These are phyloP conservation scores for Cirrhinus mrigala DNA, from an alignment of 2,797 vertebrate species.

Conservation along the genomic window DNA sequence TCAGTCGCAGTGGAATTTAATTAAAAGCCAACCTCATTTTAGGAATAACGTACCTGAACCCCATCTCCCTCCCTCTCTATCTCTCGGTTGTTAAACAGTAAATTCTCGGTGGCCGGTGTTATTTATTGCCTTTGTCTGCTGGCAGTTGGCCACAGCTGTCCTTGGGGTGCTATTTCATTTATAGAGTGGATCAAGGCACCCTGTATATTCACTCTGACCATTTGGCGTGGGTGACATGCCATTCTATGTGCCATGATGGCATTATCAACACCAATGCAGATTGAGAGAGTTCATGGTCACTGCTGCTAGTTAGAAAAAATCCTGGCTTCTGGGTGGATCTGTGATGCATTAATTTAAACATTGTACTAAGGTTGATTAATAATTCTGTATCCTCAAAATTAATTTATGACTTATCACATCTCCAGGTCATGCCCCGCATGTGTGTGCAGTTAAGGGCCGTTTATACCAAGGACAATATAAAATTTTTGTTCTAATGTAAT, in stretches of 20 bases:
- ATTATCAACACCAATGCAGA: constrained; percentile 4
- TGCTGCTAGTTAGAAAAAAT: background rate
- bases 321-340: background rate
- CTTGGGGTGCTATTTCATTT: constrained; percentile 44
- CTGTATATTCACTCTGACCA: constrained; percentile 25
- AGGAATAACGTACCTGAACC: background rate
- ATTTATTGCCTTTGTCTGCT: constrained; percentile 44
- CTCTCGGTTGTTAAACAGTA: constrained; percentile 32
- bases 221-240: background rate
- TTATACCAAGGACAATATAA: background rate
- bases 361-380: background rate
- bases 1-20: constrained; percentile 19
- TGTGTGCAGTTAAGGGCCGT: background rate
- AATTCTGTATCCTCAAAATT: background rate
- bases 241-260: constrained; percentile 5
- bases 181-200: constrained; percentile 27
- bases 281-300: constrained; percentile 4
- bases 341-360: background rate
- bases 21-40: constrained; percentile 27
- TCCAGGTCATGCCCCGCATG: background rate
- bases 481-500: background rate
- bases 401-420: background rate
- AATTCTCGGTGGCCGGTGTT: background rate
- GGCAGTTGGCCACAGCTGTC: constrained; percentile 32
- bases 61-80: background rate